Evolutionary conservation across 2,113 vertebrate species (phyloP).

Genomic region (Cardinalis cardinalis): DNA sequence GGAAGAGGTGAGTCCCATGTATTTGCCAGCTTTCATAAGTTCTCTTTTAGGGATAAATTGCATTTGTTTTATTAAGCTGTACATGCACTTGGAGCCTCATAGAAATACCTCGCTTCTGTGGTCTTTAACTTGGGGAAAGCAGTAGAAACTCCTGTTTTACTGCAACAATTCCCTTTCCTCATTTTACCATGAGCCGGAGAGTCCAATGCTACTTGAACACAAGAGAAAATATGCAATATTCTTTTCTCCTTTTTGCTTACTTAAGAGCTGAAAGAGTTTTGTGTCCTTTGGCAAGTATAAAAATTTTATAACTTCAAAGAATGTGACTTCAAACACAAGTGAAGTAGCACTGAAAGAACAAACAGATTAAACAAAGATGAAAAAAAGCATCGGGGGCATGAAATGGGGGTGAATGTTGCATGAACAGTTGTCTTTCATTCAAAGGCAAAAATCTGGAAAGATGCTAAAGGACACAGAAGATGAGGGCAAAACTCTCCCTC

Average conservation of each 20-base stretch:
- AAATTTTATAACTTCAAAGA: constrained; percentile 69
- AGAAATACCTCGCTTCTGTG: background rate
- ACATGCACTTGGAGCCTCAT: background rate
- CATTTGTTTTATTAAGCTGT: background rate
- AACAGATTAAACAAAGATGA: constrained; percentile 54
- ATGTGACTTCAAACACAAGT: constrained; percentile 62
- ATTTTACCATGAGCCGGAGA: background rate
- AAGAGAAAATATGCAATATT: constrained; percentile 44
- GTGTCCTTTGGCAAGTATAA: constrained; percentile 56
- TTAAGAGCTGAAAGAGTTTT: constrained; percentile 45
- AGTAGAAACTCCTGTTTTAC: background rate
- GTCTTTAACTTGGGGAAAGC: background rate
- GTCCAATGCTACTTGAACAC: background rate
- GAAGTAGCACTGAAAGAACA: constrained; percentile 48
- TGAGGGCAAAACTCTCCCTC: background rate
- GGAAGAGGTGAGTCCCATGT: background rate
- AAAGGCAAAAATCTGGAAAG: background rate
- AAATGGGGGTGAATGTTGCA: background rate
- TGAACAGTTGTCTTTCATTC: background rate
- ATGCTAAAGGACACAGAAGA: background rate
- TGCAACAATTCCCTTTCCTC: background rate
- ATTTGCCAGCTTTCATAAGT: background rate
- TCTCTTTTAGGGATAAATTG: background rate
- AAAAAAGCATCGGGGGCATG: constrained; percentile 25
- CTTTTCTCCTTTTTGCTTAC: constrained; percentile 51